A percentile compares a stretch with the other conserved stretches of the same genome.
phyloP scores from a whole-genome alignment of 2,888 invertebrate species.

The Agrotis clavis region DNA sequence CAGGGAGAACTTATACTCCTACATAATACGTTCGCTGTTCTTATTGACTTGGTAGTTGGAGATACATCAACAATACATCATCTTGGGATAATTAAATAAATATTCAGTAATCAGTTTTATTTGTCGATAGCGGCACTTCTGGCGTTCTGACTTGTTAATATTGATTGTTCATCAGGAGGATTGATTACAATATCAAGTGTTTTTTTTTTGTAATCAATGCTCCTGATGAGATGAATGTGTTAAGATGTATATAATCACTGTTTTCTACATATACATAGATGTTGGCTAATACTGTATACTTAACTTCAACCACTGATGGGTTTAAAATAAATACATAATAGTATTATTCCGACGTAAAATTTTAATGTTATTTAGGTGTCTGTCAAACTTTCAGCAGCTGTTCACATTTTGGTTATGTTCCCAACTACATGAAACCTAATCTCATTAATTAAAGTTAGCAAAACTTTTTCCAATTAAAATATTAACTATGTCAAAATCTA shows the following conservation, averaged over 20 bases:
- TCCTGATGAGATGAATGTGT: no score
- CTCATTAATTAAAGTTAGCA: slow-evolving; percentile 22
- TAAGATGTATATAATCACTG: no score
- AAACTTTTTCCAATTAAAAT: slow-evolving; percentile 30
- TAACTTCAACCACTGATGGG: neutral
- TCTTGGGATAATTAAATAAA: slow-evolving; percentile 11
- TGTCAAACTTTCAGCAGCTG: slow-evolving; percentile 23
- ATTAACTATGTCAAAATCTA: slow-evolving; percentile 10
- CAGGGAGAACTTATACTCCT: neutral
- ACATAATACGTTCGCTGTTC: neutral
- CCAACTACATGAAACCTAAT: slow-evolving; percentile 15
- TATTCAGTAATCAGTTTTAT: slow-evolving; percentile 30
- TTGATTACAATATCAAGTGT: slow-evolving; percentile 20
- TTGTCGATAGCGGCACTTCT: slow-evolving; percentile 22
- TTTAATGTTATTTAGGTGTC: neutral
- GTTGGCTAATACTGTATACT: neutral
- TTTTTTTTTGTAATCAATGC: neutral
- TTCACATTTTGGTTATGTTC: slow-evolving; percentile 24
- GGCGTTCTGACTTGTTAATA: slow-evolving; percentile 14
- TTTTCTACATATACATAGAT: neutral
- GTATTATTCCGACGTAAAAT: neutral
- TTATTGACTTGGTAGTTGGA: neutral
- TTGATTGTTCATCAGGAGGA: slow-evolving; percentile 27
- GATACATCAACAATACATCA: slow-evolving; percentile 4
- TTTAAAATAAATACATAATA: neutral